Evolutionary conservation across 2,113 vertebrate species (phyloP).

Genomic region (Zosterops japonicus): DNA sequence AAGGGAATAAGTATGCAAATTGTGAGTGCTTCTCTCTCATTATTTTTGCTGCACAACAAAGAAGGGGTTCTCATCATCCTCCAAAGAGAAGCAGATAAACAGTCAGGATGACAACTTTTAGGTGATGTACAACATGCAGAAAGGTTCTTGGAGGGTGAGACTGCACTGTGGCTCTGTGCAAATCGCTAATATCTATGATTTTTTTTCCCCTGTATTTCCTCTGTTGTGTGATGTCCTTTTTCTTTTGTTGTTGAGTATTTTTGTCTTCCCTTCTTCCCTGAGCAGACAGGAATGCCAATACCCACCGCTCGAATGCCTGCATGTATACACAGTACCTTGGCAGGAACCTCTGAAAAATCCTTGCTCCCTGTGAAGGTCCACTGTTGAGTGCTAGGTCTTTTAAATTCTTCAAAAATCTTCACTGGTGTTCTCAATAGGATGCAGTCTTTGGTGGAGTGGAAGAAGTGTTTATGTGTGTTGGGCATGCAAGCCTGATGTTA

Average conservation of each 20-base stretch:
- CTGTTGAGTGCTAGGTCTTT: neutral
- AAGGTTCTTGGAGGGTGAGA: neutral
- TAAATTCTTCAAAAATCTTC: neutral
- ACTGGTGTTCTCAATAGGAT: neutral
- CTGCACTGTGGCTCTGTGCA: neutral
- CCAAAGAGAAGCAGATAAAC: neutral
- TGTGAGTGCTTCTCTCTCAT: neutral
- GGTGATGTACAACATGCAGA: neutral
- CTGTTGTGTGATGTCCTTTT: neutral
- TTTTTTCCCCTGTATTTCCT: neutral
- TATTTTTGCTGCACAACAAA: neutral
- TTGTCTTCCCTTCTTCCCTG: neutral
- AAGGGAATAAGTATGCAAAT: neutral
- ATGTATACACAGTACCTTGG: neutral
- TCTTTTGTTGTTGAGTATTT: neutral
- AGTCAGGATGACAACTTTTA: neutral
- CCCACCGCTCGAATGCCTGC: conserved; percentile 37
- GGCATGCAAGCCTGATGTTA: conserved; percentile 4
- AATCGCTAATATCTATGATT: neutral
- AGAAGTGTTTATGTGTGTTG: neutral
- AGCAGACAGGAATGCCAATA: neutral
- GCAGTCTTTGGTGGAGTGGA: neutral
- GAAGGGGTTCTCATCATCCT: neutral
- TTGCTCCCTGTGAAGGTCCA: neutral
- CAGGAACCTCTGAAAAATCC: neutral